These are phyloP conservation scores for Silurus glanis DNA, from an alignment of 2,113 vertebrate genomes.

Conservation along the genomic window DNA sequence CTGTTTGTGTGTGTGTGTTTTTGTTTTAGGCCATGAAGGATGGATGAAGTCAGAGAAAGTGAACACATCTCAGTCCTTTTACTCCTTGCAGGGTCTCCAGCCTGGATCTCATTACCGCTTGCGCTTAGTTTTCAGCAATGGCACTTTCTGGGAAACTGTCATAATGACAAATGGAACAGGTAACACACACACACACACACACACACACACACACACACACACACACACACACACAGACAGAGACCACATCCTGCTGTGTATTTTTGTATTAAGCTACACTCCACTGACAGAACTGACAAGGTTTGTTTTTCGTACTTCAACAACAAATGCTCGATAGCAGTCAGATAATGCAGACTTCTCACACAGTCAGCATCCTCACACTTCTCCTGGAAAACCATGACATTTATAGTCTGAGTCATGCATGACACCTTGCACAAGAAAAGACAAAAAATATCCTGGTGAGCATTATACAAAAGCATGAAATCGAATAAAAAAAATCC, in stretches of 20 bases:
- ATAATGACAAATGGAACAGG: slow-evolving; percentile 71
- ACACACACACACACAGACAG: neutral
- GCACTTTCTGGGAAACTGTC: slow-evolving; percentile 59
- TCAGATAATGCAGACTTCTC: neutral
- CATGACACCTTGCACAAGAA: neutral
- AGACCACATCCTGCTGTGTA: neutral
- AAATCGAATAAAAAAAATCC: neutral
- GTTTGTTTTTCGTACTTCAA: neutral
- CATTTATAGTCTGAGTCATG: slow-evolving; percentile 4
- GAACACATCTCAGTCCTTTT: slow-evolving; percentile 78
- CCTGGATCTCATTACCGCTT: slow-evolving; percentile 75
- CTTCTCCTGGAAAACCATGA: neutral
- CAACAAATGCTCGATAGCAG: neutral
- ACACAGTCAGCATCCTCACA: neutral
- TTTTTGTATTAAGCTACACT: neutral
- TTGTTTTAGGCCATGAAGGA: slow-evolving; percentile 2
- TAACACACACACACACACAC: slow-evolving; percentile 48
- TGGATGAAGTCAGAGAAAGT: slow-evolving; percentile 62
- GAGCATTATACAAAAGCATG: neutral
- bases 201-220: neutral
- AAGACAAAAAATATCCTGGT: neutral
- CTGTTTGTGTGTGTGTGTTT: neutral
- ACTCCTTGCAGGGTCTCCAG: slow-evolving; percentile 72
- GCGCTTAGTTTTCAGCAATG: slow-evolving; percentile 61
- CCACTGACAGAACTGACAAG: neutral